phyloP scores from a whole-genome alignment of 2,797 vertebrate genomes.

The Typhlichthys subterraneus region DNA sequence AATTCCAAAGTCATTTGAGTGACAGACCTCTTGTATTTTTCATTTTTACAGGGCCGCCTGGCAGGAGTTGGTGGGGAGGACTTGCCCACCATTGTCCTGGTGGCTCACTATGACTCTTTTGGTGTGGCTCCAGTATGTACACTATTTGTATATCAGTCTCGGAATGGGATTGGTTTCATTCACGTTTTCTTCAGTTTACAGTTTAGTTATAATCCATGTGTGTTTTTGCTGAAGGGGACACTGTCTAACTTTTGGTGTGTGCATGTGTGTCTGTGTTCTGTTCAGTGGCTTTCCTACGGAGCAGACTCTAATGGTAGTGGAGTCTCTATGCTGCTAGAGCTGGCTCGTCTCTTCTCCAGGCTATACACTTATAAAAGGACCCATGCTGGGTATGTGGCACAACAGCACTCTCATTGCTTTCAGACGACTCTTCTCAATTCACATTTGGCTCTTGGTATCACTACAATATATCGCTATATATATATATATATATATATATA shows the following conservation, averaged over 20 bases:
- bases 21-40: neutral
- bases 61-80: slow-evolving; percentile 94
- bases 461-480: too few species aligned
- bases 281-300: slow-evolving; percentile 94
- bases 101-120: slow-evolving; percentile 96
- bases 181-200: too few species aligned
- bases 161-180: too few species aligned
- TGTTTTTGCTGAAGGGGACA: neutral
- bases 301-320: slow-evolving; percentile 97
- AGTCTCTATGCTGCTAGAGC: slow-evolving; percentile 89
- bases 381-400: slow-evolving; percentile 87
- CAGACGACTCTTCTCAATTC: too few species aligned
- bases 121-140: slow-evolving; percentile 89
- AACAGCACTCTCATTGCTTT: neutral
- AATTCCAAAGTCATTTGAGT: neutral
- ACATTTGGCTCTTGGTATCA: too few species aligned
- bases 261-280: neutral
- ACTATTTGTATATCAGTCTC: too few species aligned
- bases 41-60: slow-evolving; percentile 84
- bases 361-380: slow-evolving; percentile 98
- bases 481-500: too few species aligned
- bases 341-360: slow-evolving; percentile 94
- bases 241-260: neutral
- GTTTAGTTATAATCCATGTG: too few species aligned
- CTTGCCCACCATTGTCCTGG: slow-evolving; percentile 92